phyloP scores from a whole-genome alignment of 1,140 invertebrate genomes.

The Microvelia longipes region DNA sequence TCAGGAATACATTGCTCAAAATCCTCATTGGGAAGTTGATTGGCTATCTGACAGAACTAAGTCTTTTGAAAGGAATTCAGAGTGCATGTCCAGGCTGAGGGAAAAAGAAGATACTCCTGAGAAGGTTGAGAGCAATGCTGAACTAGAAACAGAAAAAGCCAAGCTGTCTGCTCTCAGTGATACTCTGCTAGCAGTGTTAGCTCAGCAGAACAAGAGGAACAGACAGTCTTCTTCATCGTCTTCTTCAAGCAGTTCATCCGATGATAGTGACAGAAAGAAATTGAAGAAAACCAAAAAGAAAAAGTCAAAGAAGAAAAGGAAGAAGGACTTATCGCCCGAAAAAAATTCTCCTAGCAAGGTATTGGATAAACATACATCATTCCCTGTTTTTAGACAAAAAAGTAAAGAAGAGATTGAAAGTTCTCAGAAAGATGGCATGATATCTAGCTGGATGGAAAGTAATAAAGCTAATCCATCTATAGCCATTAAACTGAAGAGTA shows the following conservation, averaged over 20 bases:
- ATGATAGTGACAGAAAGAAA: background rate
- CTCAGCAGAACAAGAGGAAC: background rate
- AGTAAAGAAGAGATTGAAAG: background rate
- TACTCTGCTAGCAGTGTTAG: slow-evolving; percentile 12
- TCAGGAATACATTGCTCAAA: slow-evolving; percentile 60
- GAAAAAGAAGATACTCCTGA: background rate
- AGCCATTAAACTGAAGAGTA: too few species aligned
- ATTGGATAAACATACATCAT: background rate
- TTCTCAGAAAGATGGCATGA: background rate
- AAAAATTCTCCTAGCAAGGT: slow-evolving; percentile 20
- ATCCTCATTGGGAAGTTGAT: slow-evolving; percentile 68
- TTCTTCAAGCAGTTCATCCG: background rate
- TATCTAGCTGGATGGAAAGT: background rate
- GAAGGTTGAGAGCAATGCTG: too few species aligned
- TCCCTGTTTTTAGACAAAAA: background rate
- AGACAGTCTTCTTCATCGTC: slow-evolving; percentile 23
- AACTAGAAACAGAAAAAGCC: slow-evolving; percentile 1
- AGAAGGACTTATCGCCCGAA: slow-evolving; percentile 19
- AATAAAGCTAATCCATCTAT: background rate
- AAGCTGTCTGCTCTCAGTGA: slow-evolving; percentile 4
- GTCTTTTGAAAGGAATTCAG: slow-evolving; percentile 36
- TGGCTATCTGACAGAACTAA: slow-evolving; percentile 66
- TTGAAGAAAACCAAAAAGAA: slow-evolving; percentile 13
- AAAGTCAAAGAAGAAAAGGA: slow-evolving; percentile 10
- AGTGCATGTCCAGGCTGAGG: slow-evolving; percentile 31